phyloP scores from a whole-genome alignment of 2,113 vertebrate genomes.

The Cyprinodon brontotheroides region DNA sequence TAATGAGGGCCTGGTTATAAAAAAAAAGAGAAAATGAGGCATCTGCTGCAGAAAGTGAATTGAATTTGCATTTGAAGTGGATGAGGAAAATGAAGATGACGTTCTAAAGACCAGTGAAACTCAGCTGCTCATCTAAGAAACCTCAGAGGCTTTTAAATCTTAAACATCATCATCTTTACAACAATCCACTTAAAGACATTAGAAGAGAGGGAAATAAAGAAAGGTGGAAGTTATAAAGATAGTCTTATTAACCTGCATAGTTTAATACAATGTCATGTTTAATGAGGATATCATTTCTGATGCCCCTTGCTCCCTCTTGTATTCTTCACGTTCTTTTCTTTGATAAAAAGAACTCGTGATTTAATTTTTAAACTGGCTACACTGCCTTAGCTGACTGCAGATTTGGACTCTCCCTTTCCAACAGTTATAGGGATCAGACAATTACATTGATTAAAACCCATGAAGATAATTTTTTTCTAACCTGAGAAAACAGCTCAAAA shows the following conservation, averaged over 20 bases:
- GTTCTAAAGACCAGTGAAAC: slow-evolving; percentile 20
- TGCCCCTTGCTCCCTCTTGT: neutral
- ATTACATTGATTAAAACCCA: too few relatives aligned
- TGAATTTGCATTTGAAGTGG: slow-evolving; percentile 46
- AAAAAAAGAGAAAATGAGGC: slow-evolving; percentile 10
- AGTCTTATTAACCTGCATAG: neutral
- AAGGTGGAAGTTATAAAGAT: neutral
- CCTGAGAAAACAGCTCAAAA: too few relatives aligned
- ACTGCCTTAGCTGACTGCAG: neutral
- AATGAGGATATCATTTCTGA: slow-evolving; percentile 1
- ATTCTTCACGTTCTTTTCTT: too few relatives aligned
- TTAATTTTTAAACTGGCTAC: neutral
- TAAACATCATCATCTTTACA: slow-evolving; percentile 32
- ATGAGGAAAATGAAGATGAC: slow-evolving; percentile 26
- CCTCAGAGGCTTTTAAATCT: slow-evolving; percentile 42
- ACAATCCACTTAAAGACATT: slow-evolving; percentile 12
- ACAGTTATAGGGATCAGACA: too few relatives aligned
- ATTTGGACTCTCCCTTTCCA: too few relatives aligned
- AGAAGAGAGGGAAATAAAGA: neutral
- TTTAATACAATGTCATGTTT: slow-evolving; percentile 10
- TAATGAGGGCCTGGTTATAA: slow-evolving; percentile 4
- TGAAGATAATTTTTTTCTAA: too few relatives aligned
- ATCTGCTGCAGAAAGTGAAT: slow-evolving; percentile 11
- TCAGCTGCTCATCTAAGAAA: slow-evolving; percentile 36
- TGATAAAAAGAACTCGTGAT: neutral